Base-by-base conservation (phyloP, 2,888 invertebrate species). In the Dioctria rufipes region DNA sequence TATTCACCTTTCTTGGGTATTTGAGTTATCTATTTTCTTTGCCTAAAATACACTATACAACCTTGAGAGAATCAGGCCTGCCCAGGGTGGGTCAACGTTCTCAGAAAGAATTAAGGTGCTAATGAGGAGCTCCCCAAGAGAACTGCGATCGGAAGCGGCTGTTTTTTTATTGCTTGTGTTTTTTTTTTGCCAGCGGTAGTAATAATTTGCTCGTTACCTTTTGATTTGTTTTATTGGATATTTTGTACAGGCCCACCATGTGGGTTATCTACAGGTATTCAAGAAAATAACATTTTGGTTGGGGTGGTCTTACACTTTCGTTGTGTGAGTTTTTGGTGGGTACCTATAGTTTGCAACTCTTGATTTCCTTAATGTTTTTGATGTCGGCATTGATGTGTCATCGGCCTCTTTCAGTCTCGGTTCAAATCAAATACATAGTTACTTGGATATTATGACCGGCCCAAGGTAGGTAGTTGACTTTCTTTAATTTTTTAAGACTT, bases 1-100 rank as follows among this genome's bases (percentile, higher is more conserved):
- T 81, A 81, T 81, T 81, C 79, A 81, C 81, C 81, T 81, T 42
- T 11, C 9, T 67, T n/a, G 58, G 37, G 13, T 49, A 11, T 8
- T 63, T 25, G 54, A 65, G 80, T 78, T 78, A 46, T 79, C 75
- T 49, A 66, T 73, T 79, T 81, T 79, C 63, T 54, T 46, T 46
- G 49, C 66, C 61, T 63, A 51, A 65, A 67, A 63, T 43, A 58
- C 58, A 66, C 67, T 49, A 25, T 2, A 25, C 78, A 78, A 66
- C 73, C 73, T 75, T 75, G 73, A 60, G 11, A 60, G 60, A 75
- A n/a, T 25, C 25, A 25, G 25, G 51, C 73, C 43, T 58, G 60
- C 73, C 58, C 60, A 75, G n/a, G 25, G 25, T 25, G 60, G 73
- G 49, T 75, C 58, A 75, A 75, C 43, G 73, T 40, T 42, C 73